Evolutionary conservation across 2,797 vertebrate species (phyloP), one percentile per base, ranked within the genome.

Genomic region (Hydrophis major): DNA sequence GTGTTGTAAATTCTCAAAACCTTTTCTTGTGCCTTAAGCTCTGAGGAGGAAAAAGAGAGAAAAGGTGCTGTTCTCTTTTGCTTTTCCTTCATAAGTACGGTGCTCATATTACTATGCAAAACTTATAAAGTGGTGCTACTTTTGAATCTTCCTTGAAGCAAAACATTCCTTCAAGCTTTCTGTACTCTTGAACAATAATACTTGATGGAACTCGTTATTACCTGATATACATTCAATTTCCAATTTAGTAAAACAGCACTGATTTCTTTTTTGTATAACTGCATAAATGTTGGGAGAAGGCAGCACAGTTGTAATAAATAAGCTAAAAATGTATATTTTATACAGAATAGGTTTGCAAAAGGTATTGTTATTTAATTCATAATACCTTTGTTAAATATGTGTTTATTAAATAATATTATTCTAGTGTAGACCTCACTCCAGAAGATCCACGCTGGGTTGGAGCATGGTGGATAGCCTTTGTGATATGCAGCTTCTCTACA

Each of bases 401-500:
- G 78, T 92, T 94, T 94, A 69, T 63, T 88, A 78, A 94, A 96
- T 93, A 94, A 90, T 87, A 88, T 88, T 93, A 95, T 97, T 96
- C 78, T 69, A 56, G 96, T 74, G 11, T 6, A 53, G 74, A 94
- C 32, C 57, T 98, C 89, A 92, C 95, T 89, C 96, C 95, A 88
- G 95, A 96, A 95, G 98, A 98, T 87, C 97, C 98, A 8, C 96
- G 97, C 13, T 98, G 98, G 98, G 96, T 98, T 95, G 98, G 98
- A 56, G 98, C 98, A 0, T 98, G 98, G 98, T 98, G 98, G 98
- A 98, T 98, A 95, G 97, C 96, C 92, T 98, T 98, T 97, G 91
- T 98, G 93, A 47, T 96, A 32, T 95, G 96, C 25, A 97, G 97
- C 94, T 20, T 98, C 60, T n/a, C 95, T 50, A 66, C 97, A 28